Conservation (phyloP, 2,113 vertebrate species). For the Megaleporinus macrocephalus region DNA sequence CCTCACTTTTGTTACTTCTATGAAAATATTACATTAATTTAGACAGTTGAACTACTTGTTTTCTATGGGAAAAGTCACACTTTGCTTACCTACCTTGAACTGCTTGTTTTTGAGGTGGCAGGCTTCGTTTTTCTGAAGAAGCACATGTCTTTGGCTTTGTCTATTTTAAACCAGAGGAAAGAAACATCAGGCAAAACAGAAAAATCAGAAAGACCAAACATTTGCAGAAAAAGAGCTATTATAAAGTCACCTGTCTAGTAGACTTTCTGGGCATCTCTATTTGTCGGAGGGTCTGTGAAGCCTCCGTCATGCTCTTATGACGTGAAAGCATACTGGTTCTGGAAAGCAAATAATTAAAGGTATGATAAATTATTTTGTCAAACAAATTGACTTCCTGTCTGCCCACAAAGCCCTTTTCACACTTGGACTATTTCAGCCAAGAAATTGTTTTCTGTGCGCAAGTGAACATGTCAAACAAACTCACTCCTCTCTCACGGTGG, state of each 20-base stretch:
- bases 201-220: not conserved
- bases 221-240: not conserved
- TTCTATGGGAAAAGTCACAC: no score
- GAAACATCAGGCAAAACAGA: not conserved
- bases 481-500: no score
- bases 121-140: slow-evolving; percentile 67
- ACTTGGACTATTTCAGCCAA: no score
- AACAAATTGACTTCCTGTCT: not conserved
- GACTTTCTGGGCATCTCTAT: slow-evolving; percentile 88
- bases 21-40: slow-evolving; percentile 36
- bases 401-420: no score
- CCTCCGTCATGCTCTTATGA: slow-evolving; percentile 90
- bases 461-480: no score
- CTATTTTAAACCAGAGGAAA: slow-evolving; percentile 56
- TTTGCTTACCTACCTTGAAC: slow-evolving; percentile 81
- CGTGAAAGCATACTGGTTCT: slow-evolving; percentile 86
- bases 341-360: slow-evolving; percentile 14
- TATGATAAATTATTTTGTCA: not conserved
- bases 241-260: slow-evolving; percentile 78
- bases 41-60: no score
- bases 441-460: no score
- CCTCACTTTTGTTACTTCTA: slow-evolving; percentile 95
- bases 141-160: slow-evolving; percentile 57
- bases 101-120: slow-evolving; percentile 76
- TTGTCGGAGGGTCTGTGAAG: slow-evolving; percentile 87